phyloP scores from a whole-genome alignment of 2,113 vertebrate genomes.

The Spilogale gracilis region DNA sequence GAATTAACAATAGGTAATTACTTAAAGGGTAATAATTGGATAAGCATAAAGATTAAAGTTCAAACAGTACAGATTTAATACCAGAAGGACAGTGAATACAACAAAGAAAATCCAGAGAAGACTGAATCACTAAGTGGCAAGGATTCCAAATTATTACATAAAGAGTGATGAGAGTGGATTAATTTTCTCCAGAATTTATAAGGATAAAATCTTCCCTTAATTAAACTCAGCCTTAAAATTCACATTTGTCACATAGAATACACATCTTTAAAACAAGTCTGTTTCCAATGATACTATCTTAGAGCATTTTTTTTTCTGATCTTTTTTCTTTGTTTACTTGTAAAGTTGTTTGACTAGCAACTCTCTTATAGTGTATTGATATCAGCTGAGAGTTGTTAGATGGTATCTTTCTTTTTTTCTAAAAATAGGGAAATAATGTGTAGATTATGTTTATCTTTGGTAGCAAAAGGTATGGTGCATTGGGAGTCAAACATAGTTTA shows the following conservation, averaged over 20 bases:
- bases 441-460: slow-evolving; percentile 67
- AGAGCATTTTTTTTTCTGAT: neutral
- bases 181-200: slow-evolving; percentile 23
- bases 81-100: neutral
- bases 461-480: slow-evolving; percentile 41
- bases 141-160: neutral
- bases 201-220: slow-evolving; percentile 49
- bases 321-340: neutral
- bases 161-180: neutral
- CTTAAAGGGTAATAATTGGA: neutral
- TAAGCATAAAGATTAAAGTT: neutral
- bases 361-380: slow-evolving; percentile 33
- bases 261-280: neutral
- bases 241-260: slow-evolving; percentile 4
- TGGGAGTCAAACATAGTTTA: neutral
- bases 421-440: slow-evolving; percentile 69
- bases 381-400: slow-evolving; percentile 64
- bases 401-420: slow-evolving; percentile 45
- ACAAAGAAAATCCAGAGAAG: neutral
- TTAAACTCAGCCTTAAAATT: slow-evolving; percentile 44
- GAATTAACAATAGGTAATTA: neutral
- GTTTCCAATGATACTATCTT: neutral
- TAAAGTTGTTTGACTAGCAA: slow-evolving; percentile 39
- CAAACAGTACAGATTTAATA: neutral
- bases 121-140: neutral